Conservation (phyloP, 2,797 vertebrate species). For the Morelia viridis region DNA sequence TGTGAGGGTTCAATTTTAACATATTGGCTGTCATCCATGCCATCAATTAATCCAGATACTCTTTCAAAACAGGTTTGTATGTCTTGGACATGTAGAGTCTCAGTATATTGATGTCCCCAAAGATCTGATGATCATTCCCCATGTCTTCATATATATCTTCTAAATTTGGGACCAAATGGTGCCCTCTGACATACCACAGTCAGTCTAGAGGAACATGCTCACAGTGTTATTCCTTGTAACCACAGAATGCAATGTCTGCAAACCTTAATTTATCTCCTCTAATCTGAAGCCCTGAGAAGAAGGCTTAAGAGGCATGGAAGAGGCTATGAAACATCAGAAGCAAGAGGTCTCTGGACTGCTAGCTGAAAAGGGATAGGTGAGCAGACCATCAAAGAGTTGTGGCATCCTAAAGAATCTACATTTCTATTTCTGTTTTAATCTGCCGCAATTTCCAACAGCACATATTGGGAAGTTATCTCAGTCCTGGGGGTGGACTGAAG, state of each 20-base stretch:
- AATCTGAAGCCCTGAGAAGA: not conserved
- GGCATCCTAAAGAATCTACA: not conserved
- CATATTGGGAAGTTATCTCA: not conserved
- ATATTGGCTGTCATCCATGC: too few species aligned
- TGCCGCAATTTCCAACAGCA: not conserved
- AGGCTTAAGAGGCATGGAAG: not conserved
- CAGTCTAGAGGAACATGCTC: not conserved
- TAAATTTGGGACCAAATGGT: not conserved
- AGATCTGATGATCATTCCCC: too few species aligned
- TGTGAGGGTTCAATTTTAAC: too few species aligned
- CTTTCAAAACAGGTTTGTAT: too few species aligned
- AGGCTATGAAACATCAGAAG: not conserved
- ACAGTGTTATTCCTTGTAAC: not conserved
- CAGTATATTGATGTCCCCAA: too few species aligned
- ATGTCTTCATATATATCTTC: not conserved
- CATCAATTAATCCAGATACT: too few species aligned
- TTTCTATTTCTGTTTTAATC: not conserved
- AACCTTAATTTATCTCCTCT: not conserved
- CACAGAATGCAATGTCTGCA: not conserved
- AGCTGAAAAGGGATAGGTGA: not conserved
- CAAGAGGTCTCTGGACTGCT: not conserved
- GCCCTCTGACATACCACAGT: not conserved
- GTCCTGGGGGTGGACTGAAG: constrained; percentile 16
- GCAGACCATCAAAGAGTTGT: not conserved
- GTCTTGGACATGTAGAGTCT: too few species aligned